These are phyloP conservation scores for Megamerina dolium DNA, from an alignment of 2,888 invertebrate species.

Conservation along the genomic window DNA sequence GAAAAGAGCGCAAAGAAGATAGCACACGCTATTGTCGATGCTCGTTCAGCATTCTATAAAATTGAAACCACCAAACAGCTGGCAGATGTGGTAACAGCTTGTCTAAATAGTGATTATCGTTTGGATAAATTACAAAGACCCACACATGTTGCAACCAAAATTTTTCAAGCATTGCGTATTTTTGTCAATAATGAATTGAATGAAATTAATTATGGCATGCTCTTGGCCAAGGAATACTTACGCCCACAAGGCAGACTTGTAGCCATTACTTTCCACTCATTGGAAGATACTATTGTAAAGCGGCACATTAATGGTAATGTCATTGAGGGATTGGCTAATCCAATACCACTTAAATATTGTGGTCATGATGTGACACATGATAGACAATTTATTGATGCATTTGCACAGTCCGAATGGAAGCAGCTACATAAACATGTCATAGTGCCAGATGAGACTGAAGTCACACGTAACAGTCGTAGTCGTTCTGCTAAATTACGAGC, in stretches of 20 bases:
- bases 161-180: constrained; percentile 88
- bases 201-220: constrained; percentile 83
- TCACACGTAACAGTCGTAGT: constrained; percentile 73
- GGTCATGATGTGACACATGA: constrained; percentile 59
- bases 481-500: constrained; percentile 85
- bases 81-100: constrained; percentile 64
- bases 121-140: constrained; percentile 69
- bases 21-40: constrained; percentile 79
- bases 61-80: constrained; percentile 79
- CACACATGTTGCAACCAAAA: constrained; percentile 81
- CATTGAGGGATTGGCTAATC: constrained; percentile 64
- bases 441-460: constrained; percentile 66
- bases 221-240: constrained; percentile 69
- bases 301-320: constrained; percentile 76
- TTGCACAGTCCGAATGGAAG: constrained; percentile 67
- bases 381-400: constrained; percentile 55
- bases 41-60: constrained; percentile 67
- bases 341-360: constrained; percentile 65
- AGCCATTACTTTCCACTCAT: constrained; percentile 83
- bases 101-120: constrained; percentile 53
- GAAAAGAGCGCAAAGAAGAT: constrained; percentile 82
- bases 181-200: constrained; percentile 96
- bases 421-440: constrained; percentile 76
- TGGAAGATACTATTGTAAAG: constrained; percentile 91
- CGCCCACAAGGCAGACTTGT: constrained; percentile 73